Percentiles rank a stretch among this genome's conserved stretches.
Conservation (phyloP, 2,113 vertebrate genomes). For the Eulemur macaco region DNA sequence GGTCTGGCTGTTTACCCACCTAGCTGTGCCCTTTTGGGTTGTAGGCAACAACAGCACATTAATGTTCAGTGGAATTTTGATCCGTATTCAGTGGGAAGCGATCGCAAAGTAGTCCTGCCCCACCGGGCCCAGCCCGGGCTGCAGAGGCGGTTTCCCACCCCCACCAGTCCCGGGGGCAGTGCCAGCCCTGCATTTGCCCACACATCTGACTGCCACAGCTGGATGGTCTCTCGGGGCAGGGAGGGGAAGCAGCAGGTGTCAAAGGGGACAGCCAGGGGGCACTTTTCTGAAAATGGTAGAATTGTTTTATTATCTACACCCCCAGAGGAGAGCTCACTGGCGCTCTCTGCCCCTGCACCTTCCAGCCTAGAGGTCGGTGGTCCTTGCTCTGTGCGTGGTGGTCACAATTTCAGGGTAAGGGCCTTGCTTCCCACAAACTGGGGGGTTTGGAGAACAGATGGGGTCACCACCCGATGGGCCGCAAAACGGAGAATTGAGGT, state of each 20-base stretch:
- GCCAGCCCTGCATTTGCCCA: not conserved
- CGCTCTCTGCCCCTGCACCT: too few species aligned
- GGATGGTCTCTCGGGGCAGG: not conserved
- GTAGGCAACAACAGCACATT: not conserved
- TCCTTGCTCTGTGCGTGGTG: rapidly evolving
- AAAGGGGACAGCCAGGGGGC: not conserved
- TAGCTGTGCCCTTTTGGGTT: not conserved
- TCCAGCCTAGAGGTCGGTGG: not conserved
- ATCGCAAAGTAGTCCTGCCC: not conserved
- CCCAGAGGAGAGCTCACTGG: too few species aligned
- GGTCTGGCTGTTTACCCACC: not conserved
- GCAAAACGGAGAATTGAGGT: not conserved
- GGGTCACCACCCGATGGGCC: rapidly evolving
- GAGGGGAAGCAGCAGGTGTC: not conserved
- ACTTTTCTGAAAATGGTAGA: not conserved
- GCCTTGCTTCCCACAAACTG: too few species aligned
- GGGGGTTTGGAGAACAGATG: not conserved
- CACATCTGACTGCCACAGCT: not conserved
- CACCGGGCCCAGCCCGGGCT: rapidly evolving
- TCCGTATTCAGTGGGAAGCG: not conserved
- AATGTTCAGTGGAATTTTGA: not conserved
- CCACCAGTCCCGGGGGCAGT: not conserved
- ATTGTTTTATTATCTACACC: not conserved
- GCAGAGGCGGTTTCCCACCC: not conserved
- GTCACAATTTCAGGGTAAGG: not conserved